Evolutionary conservation across 2,888 invertebrate genomes (phyloP).

Genomic region (Rhyacophila evoluta): DNA sequence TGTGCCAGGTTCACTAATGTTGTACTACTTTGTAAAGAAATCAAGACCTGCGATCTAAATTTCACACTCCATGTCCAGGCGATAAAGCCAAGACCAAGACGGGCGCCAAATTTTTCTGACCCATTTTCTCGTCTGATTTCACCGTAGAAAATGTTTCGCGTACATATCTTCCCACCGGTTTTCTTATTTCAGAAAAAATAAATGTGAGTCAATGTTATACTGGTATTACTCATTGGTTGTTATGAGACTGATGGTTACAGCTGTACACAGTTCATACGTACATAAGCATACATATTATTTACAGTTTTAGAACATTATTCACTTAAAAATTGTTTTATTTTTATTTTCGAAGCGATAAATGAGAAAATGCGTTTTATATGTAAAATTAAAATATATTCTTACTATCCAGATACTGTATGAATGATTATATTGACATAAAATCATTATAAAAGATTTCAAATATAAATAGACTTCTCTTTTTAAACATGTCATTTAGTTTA

Average conservation of each 20-base stretch:
- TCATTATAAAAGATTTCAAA: no score
- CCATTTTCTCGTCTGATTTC: neutral
- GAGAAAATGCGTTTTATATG: no score
- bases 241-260: neutral
- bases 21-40: neutral
- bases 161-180: neutral
- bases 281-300: no score
- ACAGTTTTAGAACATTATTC: no score
- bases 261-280: neutral
- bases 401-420: no score
- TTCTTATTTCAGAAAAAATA: slow-evolving; percentile 3
- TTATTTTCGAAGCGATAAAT: no score
- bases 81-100: neutral
- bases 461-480: no score
- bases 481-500: no score
- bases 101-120: neutral
- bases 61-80: neutral
- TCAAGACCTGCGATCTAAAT: neutral
- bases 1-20: no score
- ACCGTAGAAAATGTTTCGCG: neutral
- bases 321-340: no score
- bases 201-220: neutral
- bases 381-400: no score
- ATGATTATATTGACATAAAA: no score
- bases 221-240: neutral